Evolutionary conservation across 2,113 vertebrate species (phyloP).

Genomic region (Scomber scombrus): DNA sequence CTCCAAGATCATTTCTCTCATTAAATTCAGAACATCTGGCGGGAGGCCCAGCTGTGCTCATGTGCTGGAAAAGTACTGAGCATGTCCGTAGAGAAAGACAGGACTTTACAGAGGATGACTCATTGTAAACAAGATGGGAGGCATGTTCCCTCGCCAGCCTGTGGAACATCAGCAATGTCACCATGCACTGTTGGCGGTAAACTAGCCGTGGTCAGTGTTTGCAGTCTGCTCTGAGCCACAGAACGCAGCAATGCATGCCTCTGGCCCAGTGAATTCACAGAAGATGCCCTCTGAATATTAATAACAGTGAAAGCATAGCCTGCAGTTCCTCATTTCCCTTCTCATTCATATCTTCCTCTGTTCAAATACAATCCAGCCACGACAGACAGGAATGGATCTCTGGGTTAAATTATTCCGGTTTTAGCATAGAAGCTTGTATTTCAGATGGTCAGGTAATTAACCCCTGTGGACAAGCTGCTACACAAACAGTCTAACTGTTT

Average conservation of each 20-base stretch:
- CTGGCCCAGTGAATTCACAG: conserved; percentile 48
- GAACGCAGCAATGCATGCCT: conserved; percentile 50
- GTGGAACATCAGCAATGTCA: conserved; percentile 72
- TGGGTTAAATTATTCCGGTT: conserved; percentile 39
- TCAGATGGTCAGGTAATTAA: conserved; percentile 9
- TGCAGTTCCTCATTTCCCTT: conserved; percentile 51
- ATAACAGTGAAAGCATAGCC: conserved; percentile 46
- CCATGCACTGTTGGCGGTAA: conserved; percentile 70
- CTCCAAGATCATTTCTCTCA: conserved; percentile 71
- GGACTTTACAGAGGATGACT: conserved; percentile 78
- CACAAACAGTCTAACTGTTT: not conserved
- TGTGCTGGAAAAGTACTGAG: conserved; percentile 82
- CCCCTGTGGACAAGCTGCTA: not conserved
- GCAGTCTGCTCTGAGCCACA: conserved; percentile 55
- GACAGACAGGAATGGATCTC: conserved; percentile 14
- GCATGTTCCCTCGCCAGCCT: conserved; percentile 69
- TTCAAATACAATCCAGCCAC: conserved; percentile 31
- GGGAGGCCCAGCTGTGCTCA: conserved; percentile 78
- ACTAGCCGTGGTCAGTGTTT: conserved; percentile 63
- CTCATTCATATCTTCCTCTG: conserved; percentile 35
- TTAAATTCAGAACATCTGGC: conserved; percentile 83
- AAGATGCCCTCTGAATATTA: conserved; percentile 76
- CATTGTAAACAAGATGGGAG: conserved; percentile 77
- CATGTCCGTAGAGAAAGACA: conserved; percentile 70
- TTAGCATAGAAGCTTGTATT: not conserved